A percentile compares a stretch with the other conserved stretches of the same genome.
phyloP scores from a whole-genome alignment of 2,888 invertebrate genomes.

The Ischnura elegans region DNA sequence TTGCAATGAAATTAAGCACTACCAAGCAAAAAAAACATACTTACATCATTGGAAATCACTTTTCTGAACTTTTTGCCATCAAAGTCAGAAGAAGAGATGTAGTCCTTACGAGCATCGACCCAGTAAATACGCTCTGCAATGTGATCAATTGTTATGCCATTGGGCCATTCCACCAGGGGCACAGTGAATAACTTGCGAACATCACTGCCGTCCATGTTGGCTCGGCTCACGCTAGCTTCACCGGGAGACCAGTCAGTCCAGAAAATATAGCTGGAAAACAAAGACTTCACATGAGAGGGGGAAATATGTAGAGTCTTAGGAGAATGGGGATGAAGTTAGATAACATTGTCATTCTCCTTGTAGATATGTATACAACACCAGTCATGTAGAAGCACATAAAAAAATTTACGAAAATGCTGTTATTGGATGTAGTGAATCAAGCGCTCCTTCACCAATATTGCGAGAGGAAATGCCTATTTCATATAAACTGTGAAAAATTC shows the following conservation, averaged over 20 bases:
- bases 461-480: no score
- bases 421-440: no score
- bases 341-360: no score
- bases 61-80: conserved; percentile 85
- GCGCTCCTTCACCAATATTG: no score
- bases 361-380: no score
- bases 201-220: conserved; percentile 88
- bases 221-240: conserved; percentile 88
- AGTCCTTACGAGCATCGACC: conserved; percentile 91
- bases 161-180: conserved; percentile 89
- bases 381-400: no score
- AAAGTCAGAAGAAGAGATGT: conserved; percentile 88
- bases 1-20: no score
- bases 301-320: no score
- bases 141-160: conserved; percentile 91
- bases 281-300: no score
- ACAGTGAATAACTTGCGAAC: conserved; percentile 83
- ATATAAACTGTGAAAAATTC: no score
- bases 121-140: conserved; percentile 90
- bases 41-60: conserved; percentile 82
- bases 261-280: conserved; percentile 81
- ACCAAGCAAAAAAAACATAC: conserved; percentile 62
- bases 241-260: conserved; percentile 93
- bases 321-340: no score
- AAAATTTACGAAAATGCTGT: no score